Conservation (phyloP, 2,113 vertebrate genomes). For the Centropus unirufus region DNA sequence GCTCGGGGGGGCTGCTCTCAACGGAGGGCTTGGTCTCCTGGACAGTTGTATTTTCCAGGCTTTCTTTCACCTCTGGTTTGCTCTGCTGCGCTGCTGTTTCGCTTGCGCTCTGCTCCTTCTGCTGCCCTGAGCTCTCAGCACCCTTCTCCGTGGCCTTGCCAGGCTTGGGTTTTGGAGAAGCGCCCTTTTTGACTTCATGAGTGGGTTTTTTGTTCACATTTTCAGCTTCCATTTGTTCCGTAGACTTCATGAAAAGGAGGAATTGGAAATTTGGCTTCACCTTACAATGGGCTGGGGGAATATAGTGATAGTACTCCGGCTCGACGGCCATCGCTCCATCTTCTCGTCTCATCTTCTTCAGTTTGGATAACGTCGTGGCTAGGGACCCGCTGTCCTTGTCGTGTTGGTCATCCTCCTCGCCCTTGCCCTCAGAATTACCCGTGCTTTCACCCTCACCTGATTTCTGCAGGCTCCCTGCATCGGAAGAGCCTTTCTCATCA, state of each 20-base stretch:
- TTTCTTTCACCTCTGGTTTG: slow-evolving; percentile 64
- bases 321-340: slow-evolving; percentile 86
- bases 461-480: slow-evolving; percentile 67
- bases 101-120: slow-evolving; percentile 65
- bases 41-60: neutral
- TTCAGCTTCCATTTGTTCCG: slow-evolving; percentile 85
- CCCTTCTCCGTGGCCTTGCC: slow-evolving; percentile 70
- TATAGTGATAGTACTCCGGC: slow-evolving; percentile 96
- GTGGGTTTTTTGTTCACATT: slow-evolving; percentile 58
- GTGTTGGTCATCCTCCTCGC: slow-evolving; percentile 74
- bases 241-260: slow-evolving; percentile 95
- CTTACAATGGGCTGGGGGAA: slow-evolving; percentile 95
- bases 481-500: slow-evolving; percentile 79
- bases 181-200: slow-evolving; percentile 65
- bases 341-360: slow-evolving; percentile 95
- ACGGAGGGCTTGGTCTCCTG: slow-evolving; percentile 53
- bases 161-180: slow-evolving; percentile 75
- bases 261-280: slow-evolving; percentile 98
- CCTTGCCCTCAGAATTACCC: slow-evolving; percentile 70
- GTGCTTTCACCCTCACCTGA: slow-evolving; percentile 77
- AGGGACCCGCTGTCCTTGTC: slow-evolving; percentile 86
- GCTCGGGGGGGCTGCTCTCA: neutral
- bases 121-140: slow-evolving; percentile 21
- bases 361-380: slow-evolving; percentile 90
- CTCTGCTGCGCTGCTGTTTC: slow-evolving; percentile 38